Evolutionary conservation across 2,888 invertebrate species (phyloP).

Genomic region (Leucoma salicis): DNA sequence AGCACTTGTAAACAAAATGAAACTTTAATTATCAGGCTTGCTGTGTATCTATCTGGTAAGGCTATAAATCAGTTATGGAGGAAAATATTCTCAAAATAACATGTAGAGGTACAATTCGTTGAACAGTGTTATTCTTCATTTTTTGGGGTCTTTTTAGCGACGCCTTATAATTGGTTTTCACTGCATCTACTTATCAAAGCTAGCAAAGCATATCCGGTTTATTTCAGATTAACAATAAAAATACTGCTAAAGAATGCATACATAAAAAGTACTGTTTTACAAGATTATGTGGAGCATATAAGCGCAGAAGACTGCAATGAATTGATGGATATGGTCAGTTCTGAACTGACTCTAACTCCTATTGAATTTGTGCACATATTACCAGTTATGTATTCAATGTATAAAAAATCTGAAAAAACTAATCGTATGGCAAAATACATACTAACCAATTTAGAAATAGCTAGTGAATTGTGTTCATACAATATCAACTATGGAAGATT

Average conservation of each 20-base stretch:
- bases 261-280: slow-evolving; percentile 10
- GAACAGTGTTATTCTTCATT: slow-evolving; percentile 12
- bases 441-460: slow-evolving; percentile 2
- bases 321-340: slow-evolving; percentile 4
- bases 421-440: slow-evolving; percentile 10
- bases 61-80: slow-evolving; percentile 12
- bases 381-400: slow-evolving; percentile 7
- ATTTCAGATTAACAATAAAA: slow-evolving; percentile 6
- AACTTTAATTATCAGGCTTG: slow-evolving; percentile 10
- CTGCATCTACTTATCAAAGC: slow-evolving; percentile 20
- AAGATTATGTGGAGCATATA: slow-evolving; percentile 14
- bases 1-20: slow-evolving; percentile 5
- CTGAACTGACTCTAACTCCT: slow-evolving; percentile 2
- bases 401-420: slow-evolving; percentile 9
- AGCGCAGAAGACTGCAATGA: slow-evolving; percentile 2
- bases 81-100: slow-evolving; percentile 11
- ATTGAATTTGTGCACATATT: slow-evolving; percentile 10
- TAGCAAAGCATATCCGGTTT: slow-evolving; percentile 12
- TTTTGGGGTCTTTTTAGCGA: slow-evolving; percentile 10
- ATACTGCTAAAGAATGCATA: slow-evolving; percentile 3
- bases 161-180: slow-evolving; percentile 16
- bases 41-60: slow-evolving; percentile 6
- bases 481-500: slow-evolving; percentile 14
- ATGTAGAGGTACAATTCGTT: slow-evolving; percentile 8
- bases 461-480: slow-evolving; percentile 3